Conservation (phyloP, 2,797 vertebrate species). For the Aldrovandia affinis region DNA sequence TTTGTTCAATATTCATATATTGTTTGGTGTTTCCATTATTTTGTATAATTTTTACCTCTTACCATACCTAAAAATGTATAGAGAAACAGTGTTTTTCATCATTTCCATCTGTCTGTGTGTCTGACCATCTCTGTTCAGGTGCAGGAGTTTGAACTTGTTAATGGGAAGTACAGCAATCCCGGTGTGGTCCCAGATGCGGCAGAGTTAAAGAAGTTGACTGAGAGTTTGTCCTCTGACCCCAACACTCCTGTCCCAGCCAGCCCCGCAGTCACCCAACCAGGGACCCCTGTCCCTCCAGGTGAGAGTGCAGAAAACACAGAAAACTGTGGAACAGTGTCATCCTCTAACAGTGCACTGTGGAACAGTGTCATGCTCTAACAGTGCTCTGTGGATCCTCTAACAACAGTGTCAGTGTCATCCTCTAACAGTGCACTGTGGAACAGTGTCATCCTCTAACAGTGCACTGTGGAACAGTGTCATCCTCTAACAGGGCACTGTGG, state of each 20-base stretch:
- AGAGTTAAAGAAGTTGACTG: slow-evolving; percentile 85
- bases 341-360: neutral
- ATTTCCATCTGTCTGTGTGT: neutral
- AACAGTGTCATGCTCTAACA: neutral
- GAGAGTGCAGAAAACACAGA: slow-evolving; percentile 28
- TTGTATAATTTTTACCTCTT: no score
- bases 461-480: neutral
- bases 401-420: neutral
- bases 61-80: no score
- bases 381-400: neutral
- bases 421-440: neutral
- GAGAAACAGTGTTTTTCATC: no score
- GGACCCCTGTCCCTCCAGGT: slow-evolving; percentile 80
- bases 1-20: no score
- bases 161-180: slow-evolving; percentile 93
- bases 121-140: slow-evolving; percentile 71
- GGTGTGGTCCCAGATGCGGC: slow-evolving; percentile 86
- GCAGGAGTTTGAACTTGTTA: slow-evolving; percentile 96
- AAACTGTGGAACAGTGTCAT: no score
- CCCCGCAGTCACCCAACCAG: slow-evolving; percentile 77
- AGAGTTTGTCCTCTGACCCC: slow-evolving; percentile 88
- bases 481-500: neutral
- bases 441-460: neutral
- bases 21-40: no score
- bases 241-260: slow-evolving; percentile 91